phyloP scores from a whole-genome alignment of 1,140 invertebrate species.

The Polypedilum pembai region DNA sequence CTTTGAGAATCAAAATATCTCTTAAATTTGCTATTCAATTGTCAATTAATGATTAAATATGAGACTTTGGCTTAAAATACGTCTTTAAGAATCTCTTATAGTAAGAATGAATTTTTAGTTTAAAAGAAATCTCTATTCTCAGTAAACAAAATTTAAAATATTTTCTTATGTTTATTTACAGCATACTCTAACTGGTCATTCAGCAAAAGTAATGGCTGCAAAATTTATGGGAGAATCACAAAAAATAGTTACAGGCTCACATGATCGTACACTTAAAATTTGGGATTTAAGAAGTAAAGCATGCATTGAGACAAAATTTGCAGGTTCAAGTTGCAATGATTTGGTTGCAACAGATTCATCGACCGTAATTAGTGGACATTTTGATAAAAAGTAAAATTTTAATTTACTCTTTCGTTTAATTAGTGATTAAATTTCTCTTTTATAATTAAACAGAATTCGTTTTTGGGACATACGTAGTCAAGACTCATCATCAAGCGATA shows the following conservation, averaged over 20 bases:
- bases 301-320: constrained; percentile 93
- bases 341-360: constrained; percentile 79
- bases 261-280: constrained; percentile 93
- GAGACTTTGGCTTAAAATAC: too few relatives aligned
- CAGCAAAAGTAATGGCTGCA: constrained; percentile 88
- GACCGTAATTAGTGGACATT: constrained; percentile 93
- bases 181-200: constrained; percentile 95
- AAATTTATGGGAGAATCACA: constrained; percentile 84
- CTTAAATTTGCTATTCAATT: too few relatives aligned
- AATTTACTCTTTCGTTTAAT: too few relatives aligned
- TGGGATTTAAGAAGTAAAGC: constrained; percentile 91
- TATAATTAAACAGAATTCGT: constrained; percentile 51
- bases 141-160: too few relatives aligned
- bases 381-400: constrained; percentile 66
- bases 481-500: constrained; percentile 70
- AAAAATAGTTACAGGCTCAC: constrained; percentile 87
- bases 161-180: constrained; percentile 51
- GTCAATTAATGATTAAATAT: too few relatives aligned
- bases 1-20: too few relatives aligned
- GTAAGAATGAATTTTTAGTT: too few relatives aligned
- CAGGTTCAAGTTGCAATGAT: constrained; percentile 94
- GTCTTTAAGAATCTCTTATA: too few relatives aligned
- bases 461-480: constrained; percentile 92
- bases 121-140: too few relatives aligned
- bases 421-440: too few relatives aligned